Evolutionary conservation across 1,140 invertebrate genomes (phyloP).

Genomic region (Homalodisca vitripennis): DNA sequence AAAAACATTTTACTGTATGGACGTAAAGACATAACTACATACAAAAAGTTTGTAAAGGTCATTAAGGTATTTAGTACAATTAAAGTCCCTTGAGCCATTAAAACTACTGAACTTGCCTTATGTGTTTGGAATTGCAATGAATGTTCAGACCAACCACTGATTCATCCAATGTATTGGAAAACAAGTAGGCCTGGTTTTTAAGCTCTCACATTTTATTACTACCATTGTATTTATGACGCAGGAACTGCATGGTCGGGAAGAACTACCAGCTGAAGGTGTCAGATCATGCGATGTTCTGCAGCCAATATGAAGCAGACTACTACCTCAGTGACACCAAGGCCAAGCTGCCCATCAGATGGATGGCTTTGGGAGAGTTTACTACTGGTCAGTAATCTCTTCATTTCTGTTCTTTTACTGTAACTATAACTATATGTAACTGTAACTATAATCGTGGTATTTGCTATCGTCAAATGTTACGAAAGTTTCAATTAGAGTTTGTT

Average conservation of each 20-base stretch:
- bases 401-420: background rate
- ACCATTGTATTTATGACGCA: constrained; percentile 53
- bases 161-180: too few relatives aligned
- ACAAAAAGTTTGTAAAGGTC: too few relatives aligned
- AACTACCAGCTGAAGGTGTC: constrained; percentile 81
- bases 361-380: constrained; percentile 83
- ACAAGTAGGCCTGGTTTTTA: too few relatives aligned
- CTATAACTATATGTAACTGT: background rate
- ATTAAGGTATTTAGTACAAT: too few relatives aligned
- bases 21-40: too few relatives aligned
- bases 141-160: too few relatives aligned
- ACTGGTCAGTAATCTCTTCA: constrained; percentile 57
- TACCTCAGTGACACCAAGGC: constrained; percentile 79
- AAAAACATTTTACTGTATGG: too few relatives aligned
- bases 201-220: too few relatives aligned
- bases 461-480: background rate
- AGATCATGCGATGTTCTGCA: constrained; percentile 87
- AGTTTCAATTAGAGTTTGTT: too few relatives aligned
- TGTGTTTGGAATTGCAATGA: too few relatives aligned
- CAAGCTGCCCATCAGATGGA: constrained; percentile 82
- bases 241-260: constrained; percentile 83
- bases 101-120: too few relatives aligned
- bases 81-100: too few relatives aligned
- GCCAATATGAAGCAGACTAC: constrained; percentile 79
- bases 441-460: background rate